Base-by-base conservation (phyloP, 2,113 vertebrate genomes). In the Proterorhinus semilunaris region DNA sequence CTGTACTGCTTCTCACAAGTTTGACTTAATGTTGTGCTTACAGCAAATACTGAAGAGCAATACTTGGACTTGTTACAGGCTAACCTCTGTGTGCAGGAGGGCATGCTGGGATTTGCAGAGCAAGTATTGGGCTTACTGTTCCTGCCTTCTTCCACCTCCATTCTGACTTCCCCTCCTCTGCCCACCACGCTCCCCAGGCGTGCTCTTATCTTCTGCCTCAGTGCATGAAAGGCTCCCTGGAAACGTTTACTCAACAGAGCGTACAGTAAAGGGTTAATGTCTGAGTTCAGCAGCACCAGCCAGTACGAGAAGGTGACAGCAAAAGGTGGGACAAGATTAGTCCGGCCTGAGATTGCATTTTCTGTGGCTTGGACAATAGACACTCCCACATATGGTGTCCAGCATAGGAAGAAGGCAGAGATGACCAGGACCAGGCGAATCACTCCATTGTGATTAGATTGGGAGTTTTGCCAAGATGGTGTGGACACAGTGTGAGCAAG, bases 191-290 rank as follows among this genome's bases (percentile, higher is more conserved):
- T 70, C 10, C 84, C 81, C n/a, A 92, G 64, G 6, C 79, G 78
- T 4, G 81, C 74, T 71, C 77, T 76, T 8, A 92, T 63, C 67
- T 88, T 92, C 52, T 86, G 81, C 74, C 58, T 74, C n/a, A 93
- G 86, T 79, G 81, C 85, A 69, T 62, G 71, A 6, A 94, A 85
- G 10, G 93, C 93, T 5, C 82, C 88, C 71, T 92, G 92, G 81
- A 94, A 94, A 27, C 92, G 87, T 53, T 91, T 90, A 83, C 94
- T 94, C 2, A 94, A 91, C 68, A 94, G 88, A 10, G 92, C 93
- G 4, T 94, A 94, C 10, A 94, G 79, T 46, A 94, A 79, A 6
- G 93, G 94, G 61, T 94, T 94, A 72, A 94, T 91, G 84, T 92
- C 92, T 0, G 93, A 94, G 87, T 93, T 94, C 61, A 94, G 86